phyloP scores from a whole-genome alignment of 1,140 invertebrate species.

The Samia ricini region DNA sequence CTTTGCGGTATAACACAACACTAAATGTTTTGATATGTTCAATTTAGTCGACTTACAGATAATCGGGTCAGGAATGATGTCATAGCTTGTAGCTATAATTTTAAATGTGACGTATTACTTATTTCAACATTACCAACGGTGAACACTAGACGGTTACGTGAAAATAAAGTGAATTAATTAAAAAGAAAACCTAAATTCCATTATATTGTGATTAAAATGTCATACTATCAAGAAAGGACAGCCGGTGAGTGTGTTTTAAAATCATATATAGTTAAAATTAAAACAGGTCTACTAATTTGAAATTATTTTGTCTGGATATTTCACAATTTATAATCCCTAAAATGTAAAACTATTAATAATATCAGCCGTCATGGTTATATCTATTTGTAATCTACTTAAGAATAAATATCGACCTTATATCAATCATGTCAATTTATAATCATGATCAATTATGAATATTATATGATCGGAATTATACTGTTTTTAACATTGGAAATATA shows the following conservation, averaged over 20 bases:
- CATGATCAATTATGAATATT: too few species aligned
- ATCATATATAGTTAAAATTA: background rate
- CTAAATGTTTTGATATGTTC: constrained; percentile 38
- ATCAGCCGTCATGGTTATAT: background rate
- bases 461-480: too few species aligned
- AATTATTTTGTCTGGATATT: background rate
- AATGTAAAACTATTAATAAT: background rate
- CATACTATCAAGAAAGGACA: constrained; percentile 45
- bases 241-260: constrained; percentile 40
- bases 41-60: constrained; percentile 37
- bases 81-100: constrained; percentile 52
- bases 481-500: background rate
- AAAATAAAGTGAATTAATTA: constrained; percentile 7
- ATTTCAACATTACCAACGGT: constrained; percentile 45
- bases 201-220: constrained; percentile 34
- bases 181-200: background rate
- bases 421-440: too few species aligned
- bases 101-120: constrained; percentile 65
- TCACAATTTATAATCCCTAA: background rate
- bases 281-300: background rate
- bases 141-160: constrained; percentile 4
- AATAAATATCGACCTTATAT: background rate
- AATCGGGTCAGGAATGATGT: constrained; percentile 68
- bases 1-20: background rate
- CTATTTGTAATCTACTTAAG: background rate